A percentile compares a stretch with the other conserved stretches of the same genome.
Conservation (phyloP, 2,888 invertebrate genomes). For the Ochlodes sylvanus region DNA sequence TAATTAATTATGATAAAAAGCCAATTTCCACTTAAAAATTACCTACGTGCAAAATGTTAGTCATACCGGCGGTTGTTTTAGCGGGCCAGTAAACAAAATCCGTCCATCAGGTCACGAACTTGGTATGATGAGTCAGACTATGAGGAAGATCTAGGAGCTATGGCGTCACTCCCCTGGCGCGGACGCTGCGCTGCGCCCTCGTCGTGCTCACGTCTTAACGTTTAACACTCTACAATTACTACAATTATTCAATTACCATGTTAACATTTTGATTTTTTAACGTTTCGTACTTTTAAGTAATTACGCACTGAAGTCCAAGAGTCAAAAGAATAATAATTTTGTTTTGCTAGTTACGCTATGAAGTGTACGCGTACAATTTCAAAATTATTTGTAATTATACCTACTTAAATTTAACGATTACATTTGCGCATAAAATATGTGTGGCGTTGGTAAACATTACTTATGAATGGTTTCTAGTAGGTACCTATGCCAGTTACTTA, state of each 20-base stretch:
- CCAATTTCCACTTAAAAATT: slow-evolving; percentile 47
- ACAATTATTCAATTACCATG: slow-evolving; percentile 34
- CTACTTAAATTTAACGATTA: too few species aligned
- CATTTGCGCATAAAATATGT: too few species aligned
- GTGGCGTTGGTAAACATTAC: too few species aligned
- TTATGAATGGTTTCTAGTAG: too few species aligned
- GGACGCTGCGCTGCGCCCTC: slow-evolving; percentile 8
- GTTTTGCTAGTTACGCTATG: neutral
- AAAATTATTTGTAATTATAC: neutral
- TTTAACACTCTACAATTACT: slow-evolving; percentile 25
- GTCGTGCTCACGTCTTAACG: slow-evolving; percentile 20
- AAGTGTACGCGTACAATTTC: too few species aligned
- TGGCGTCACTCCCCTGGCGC: slow-evolving; percentile 68
- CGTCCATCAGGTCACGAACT: slow-evolving; percentile 75
- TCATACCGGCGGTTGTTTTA: slow-evolving; percentile 61
- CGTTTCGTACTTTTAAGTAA: neutral
- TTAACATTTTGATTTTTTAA: slow-evolving; percentile 7
- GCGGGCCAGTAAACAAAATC: slow-evolving; percentile 69
- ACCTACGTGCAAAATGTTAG: slow-evolving; percentile 46
- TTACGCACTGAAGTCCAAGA: too few species aligned
- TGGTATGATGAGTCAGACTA: slow-evolving; percentile 69
- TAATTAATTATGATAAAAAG: slow-evolving; percentile 43
- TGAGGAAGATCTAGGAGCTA: slow-evolving; percentile 76
- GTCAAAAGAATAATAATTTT: too few species aligned
- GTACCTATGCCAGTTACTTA: too few species aligned